These are phyloP conservation scores for Sakesphorus luctuosus DNA, from an alignment of 2,113 vertebrate species.

Conservation along the genomic window DNA sequence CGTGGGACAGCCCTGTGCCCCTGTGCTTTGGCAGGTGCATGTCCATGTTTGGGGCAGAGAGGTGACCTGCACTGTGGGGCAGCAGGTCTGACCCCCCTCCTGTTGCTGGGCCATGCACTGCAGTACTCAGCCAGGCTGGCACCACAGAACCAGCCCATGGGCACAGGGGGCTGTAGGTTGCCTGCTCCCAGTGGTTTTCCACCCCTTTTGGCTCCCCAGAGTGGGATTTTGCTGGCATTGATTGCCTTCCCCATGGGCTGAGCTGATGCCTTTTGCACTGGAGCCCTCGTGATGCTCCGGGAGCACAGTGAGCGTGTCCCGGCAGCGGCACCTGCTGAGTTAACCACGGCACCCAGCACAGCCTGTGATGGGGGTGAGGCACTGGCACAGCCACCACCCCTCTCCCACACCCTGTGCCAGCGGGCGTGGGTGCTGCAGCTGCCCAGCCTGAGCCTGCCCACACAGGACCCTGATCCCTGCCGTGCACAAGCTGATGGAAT, in stretches of 20 bases:
- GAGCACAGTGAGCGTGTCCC: fast-evolving
- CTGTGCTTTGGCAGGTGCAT: too few species aligned
- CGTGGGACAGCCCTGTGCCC: too few species aligned
- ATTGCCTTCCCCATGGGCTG: fast-evolving
- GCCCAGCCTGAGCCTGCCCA: neutral
- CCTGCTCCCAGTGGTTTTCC: neutral
- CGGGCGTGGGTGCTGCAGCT: neutral
- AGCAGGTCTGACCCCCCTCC: too few species aligned
- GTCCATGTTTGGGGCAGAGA: too few species aligned
- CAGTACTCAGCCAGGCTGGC: too few species aligned
- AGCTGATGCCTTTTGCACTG: neutral
- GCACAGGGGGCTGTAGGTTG: too few species aligned
- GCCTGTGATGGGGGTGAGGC: fast-evolving
- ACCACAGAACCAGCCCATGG: too few species aligned
- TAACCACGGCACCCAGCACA: fast-evolving
- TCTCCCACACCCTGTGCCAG: fast-evolving
- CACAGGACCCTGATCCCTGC: fast-evolving
- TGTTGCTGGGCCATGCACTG: too few species aligned
- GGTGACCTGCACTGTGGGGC: too few species aligned
- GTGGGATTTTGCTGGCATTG: neutral
- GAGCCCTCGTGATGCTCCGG: neutral
- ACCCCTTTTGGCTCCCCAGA: neutral
- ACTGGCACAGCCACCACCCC: fast-evolving
- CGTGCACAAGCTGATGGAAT: fast-evolving
- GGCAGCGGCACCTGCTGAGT: fast-evolving